Evolutionary conservation across 2,113 vertebrate genomes (phyloP).

Genomic region (Phalacrocorax pelagicus): DNA sequence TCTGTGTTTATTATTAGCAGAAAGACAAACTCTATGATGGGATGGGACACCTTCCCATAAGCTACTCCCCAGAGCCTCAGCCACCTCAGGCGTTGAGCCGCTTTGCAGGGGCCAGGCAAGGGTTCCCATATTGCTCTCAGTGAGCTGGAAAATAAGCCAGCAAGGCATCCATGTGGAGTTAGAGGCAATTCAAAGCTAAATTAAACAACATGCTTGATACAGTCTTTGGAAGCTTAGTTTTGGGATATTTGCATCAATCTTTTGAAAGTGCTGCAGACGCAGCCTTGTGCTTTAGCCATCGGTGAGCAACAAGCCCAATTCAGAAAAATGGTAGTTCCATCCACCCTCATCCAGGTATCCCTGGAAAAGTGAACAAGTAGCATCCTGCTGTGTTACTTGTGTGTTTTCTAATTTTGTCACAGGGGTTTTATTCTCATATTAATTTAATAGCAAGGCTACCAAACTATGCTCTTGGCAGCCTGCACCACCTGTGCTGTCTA

Average conservation of each 20-base stretch:
- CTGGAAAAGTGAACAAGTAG: accelerated
- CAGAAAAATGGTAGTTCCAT: background rate
- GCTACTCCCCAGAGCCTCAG: background rate
- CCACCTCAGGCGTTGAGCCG: background rate
- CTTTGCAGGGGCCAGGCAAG: background rate
- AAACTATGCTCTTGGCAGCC: background rate
- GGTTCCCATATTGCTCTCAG: constrained; percentile 62
- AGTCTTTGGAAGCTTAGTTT: constrained; percentile 12
- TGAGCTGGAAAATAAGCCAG: constrained; percentile 80
- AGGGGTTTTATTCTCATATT: background rate
- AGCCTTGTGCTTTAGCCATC: background rate
- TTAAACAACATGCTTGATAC: background rate
- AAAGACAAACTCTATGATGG: background rate
- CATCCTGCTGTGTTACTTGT: background rate
- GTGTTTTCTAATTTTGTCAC: accelerated
- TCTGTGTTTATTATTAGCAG: background rate
- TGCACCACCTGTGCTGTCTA: background rate
- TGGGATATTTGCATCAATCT: background rate
- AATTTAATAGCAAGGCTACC: background rate
- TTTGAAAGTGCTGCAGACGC: constrained; percentile 23
- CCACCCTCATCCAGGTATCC: background rate
- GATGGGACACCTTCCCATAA: accelerated
- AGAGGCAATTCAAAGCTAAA: constrained; percentile 45
- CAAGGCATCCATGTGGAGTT: constrained; percentile 58
- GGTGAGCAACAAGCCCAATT: background rate